Evolutionary conservation across 2,113 vertebrate species (phyloP).

Genomic region (Agapornis roseicollis): DNA sequence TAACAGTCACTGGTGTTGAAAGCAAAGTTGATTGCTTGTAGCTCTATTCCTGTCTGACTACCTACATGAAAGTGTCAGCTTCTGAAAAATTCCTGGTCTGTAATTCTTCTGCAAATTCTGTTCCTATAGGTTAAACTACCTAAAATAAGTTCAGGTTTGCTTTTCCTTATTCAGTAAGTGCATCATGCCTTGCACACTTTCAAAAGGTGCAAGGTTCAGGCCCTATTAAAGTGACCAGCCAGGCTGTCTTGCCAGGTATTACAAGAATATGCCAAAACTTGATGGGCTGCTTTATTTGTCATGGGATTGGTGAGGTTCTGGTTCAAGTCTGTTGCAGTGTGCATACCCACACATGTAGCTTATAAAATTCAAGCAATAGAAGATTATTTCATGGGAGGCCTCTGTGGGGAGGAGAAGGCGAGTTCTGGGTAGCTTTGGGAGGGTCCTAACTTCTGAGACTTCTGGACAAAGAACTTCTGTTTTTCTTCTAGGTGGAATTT

Average conservation of each 20-base stretch:
- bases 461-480: background rate
- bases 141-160: background rate
- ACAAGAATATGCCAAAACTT: background rate
- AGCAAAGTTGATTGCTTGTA: background rate
- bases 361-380: background rate
- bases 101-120: background rate
- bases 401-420: background rate
- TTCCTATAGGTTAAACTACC: background rate
- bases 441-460: background rate
- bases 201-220: background rate
- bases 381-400: background rate
- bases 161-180: background rate
- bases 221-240: background rate
- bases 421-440: background rate
- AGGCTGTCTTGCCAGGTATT: background rate
- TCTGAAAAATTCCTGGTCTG: background rate
- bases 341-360: background rate
- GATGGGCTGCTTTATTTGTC: background rate
- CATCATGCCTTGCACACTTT: background rate
- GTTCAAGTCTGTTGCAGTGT: background rate
- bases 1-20: background rate
- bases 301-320: background rate
- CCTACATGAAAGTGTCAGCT: background rate
- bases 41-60: background rate
- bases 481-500: slow-evolving; percentile 88